Percentiles rank a stretch among this genome's conserved stretches.
phyloP scores from a whole-genome alignment of 2,113 vertebrate genomes.

The Seriola aureovittata region DNA sequence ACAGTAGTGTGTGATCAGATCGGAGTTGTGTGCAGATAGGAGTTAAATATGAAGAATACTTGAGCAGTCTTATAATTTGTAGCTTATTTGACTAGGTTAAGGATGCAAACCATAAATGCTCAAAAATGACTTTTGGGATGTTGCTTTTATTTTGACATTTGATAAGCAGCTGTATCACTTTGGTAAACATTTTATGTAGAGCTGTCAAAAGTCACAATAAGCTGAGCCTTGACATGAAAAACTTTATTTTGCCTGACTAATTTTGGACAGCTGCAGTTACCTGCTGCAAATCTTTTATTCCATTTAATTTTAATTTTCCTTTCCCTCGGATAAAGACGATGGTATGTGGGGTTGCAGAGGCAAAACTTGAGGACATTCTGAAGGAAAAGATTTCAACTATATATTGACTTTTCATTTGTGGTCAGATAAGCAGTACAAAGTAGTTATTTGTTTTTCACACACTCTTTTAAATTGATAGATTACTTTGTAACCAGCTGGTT shows the following conservation, averaged over 20 bases:
- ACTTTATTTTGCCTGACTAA: conserved; percentile 5
- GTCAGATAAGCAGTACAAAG: too few species aligned
- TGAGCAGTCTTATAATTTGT: background rate
- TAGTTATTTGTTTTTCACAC: too few species aligned
- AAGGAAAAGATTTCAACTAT: too few species aligned
- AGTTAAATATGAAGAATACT: background rate
- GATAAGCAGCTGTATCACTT: conserved; percentile 14
- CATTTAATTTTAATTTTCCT: background rate
- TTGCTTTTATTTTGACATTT: conserved; percentile 33
- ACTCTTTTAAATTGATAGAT: too few species aligned
- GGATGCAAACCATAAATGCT: background rate
- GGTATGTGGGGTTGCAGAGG: background rate
- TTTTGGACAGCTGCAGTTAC: conserved; percentile 7
- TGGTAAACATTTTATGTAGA: background rate
- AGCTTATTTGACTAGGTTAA: background rate
- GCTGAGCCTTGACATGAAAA: background rate
- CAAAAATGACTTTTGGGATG: background rate
- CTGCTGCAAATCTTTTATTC: background rate
- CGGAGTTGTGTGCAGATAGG: background rate
- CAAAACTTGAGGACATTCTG: too few species aligned
- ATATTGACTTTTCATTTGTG: too few species aligned
- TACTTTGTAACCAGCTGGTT: too few species aligned
- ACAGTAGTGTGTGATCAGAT: conserved; percentile 16
- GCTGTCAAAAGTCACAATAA: conserved; percentile 16
- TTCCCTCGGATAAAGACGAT: background rate